Percentiles rank a stretch among this genome's conserved stretches.
phyloP scores from a whole-genome alignment of 2,888 invertebrate genomes.

The Apodemia mormo region DNA sequence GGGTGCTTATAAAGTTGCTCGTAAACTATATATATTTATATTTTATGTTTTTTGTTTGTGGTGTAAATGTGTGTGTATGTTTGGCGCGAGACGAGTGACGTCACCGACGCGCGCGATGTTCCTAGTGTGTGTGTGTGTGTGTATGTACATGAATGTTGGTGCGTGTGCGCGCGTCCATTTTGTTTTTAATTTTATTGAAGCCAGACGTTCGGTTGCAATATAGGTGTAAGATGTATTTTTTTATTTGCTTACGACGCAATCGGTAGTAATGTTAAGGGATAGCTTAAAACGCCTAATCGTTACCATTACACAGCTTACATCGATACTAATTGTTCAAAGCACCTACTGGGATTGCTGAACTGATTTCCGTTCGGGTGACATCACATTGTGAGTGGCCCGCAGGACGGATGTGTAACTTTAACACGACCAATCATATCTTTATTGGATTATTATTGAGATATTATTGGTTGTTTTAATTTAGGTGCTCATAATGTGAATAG shows the following conservation, averaged over 20 bases:
- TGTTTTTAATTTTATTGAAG: slow-evolving; percentile 65
- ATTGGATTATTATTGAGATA: background rate
- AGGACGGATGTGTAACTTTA: background rate
- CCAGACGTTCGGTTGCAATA: slow-evolving; percentile 58
- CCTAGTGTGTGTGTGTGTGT: slow-evolving; percentile 30
- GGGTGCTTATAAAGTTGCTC: slow-evolving; percentile 23
- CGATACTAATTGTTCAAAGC: background rate
- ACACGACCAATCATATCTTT: background rate
- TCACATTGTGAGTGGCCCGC: background rate
- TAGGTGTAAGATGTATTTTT: slow-evolving; percentile 29
- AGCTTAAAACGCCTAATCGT: slow-evolving; percentile 19
- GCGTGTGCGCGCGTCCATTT: slow-evolving; percentile 30
- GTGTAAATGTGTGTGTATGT: slow-evolving; percentile 37
- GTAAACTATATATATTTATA: slow-evolving; percentile 4
- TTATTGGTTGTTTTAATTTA: background rate
- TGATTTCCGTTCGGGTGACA: background rate
- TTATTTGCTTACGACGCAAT: slow-evolving; percentile 29
- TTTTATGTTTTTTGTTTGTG: slow-evolving; percentile 35
- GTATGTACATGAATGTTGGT: slow-evolving; percentile 45
- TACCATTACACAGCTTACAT: slow-evolving; percentile 15
- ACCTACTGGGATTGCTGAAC: background rate
- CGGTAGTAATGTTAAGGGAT: slow-evolving; percentile 25
- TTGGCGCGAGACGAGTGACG: slow-evolving; percentile 33
- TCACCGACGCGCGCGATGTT: slow-evolving; percentile 26
- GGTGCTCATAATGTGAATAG: background rate